Conservation (phyloP, 1,140 invertebrate species). For the Lordiphosa mommai region DNA sequence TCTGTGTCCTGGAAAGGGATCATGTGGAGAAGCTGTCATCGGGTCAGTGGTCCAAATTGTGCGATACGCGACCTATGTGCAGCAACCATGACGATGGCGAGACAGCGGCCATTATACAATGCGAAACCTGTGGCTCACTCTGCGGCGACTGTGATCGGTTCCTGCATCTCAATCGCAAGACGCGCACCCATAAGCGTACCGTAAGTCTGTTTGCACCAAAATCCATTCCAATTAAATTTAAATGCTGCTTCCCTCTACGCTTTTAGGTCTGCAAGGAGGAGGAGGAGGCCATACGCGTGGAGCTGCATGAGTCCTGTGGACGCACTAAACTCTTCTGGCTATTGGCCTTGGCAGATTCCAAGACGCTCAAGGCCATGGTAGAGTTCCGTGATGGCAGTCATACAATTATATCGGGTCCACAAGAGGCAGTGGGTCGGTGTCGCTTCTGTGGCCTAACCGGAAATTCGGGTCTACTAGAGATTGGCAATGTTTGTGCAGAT, state of each 20-base stretch:
- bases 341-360: conserved; percentile 93
- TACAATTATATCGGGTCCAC: conserved; percentile 71
- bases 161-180: conserved; percentile 93
- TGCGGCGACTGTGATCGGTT: conserved; percentile 98
- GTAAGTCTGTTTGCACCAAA: conserved; percentile 79
- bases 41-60: conserved; percentile 84
- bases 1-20: conserved; percentile 95
- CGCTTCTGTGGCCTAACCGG: conserved; percentile 94
- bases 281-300: conserved; percentile 95
- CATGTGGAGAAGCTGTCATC: conserved; percentile 92
- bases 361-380: conserved; percentile 94
- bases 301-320: conserved; percentile 97
- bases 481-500: conserved; percentile 96
- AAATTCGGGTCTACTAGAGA: conserved; percentile 90
- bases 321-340: conserved; percentile 97
- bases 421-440: conserved; percentile 87
- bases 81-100: conserved; percentile 98
- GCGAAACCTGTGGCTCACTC: conserved; percentile 93
- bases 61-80: conserved; percentile 84
- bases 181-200: conserved; percentile 92
- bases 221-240: background rate
- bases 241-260: background rate
- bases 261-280: conserved; percentile 92
- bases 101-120: conserved; percentile 95
- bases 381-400: conserved; percentile 92